Evolutionary conservation across 2,888 invertebrate genomes (phyloP).

Genomic region (Epiblema foenella): DNA sequence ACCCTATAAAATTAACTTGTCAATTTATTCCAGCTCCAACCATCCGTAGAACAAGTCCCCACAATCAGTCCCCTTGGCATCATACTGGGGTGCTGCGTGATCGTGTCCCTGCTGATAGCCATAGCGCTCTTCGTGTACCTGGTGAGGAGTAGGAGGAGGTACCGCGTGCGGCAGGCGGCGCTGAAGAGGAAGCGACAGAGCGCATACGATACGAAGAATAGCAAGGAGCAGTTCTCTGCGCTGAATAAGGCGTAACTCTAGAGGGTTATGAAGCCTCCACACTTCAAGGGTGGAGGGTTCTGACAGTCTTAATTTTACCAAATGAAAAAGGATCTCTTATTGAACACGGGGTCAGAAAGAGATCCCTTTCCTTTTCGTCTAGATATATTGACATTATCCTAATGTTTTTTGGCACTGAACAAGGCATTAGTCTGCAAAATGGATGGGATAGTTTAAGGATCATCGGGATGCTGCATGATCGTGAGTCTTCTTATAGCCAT

Average conservation of each 20-base stretch:
- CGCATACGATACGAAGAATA: constrained; percentile 60
- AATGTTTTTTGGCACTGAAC: too few relatives aligned
- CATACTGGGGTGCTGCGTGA: constrained; percentile 67
- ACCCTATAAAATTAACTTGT: too few relatives aligned
- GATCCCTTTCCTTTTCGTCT: too few relatives aligned
- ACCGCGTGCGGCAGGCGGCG: constrained; percentile 65
- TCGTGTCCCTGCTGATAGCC: constrained; percentile 64
- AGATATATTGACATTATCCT: too few relatives aligned
- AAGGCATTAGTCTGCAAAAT: too few relatives aligned
- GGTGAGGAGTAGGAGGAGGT: constrained; percentile 64
- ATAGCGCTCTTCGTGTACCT: constrained; percentile 71
- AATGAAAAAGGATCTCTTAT: too few relatives aligned
- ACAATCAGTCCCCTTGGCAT: constrained; percentile 62
- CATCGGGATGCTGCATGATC: constrained; percentile 62
- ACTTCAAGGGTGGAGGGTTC: neutral
- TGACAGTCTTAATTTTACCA: too few relatives aligned
- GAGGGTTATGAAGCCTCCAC: too few relatives aligned
- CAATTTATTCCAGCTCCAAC: constrained; percentile 63
- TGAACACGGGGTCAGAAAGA: too few relatives aligned
- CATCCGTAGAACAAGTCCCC: constrained; percentile 58
- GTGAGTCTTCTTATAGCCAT: constrained; percentile 65
- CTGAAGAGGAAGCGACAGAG: constrained; percentile 72
- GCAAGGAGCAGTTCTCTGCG: constrained; percentile 69
- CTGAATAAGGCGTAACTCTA: constrained; percentile 64
- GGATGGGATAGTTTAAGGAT: too few relatives aligned